phyloP scores from a whole-genome alignment of 2,113 vertebrate genomes.

The Ellobius talpinus region DNA sequence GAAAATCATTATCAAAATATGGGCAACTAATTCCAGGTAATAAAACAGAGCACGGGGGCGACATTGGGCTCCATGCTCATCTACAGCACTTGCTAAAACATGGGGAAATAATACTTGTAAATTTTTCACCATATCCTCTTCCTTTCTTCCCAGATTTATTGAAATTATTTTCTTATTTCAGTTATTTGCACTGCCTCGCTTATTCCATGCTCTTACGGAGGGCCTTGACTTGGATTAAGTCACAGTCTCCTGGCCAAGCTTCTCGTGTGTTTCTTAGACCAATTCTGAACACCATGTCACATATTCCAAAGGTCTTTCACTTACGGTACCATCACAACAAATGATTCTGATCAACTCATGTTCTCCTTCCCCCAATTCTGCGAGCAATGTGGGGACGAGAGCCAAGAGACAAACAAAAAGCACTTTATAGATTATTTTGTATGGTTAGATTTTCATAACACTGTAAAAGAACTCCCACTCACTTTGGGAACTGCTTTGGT shows the following conservation, averaged over 20 bases:
- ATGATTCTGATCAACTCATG: not conserved
- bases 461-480: slow-evolving; percentile 35
- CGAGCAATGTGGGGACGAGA: not conserved
- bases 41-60: not conserved
- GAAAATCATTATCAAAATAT: slow-evolving; percentile 19
- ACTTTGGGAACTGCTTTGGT: slow-evolving; percentile 37
- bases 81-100: not conserved
- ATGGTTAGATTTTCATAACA: slow-evolving; percentile 52
- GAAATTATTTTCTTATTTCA: slow-evolving; percentile 5
- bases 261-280: not conserved
- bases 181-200: not conserved
- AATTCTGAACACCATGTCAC: not conserved
- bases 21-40: not conserved
- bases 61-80: not conserved
- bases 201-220: not conserved
- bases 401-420: slow-evolving; percentile 18
- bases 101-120: not conserved
- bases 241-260: not conserved
- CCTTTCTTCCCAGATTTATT: not conserved
- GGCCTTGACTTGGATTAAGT: not conserved
- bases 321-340: not conserved
- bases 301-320: not conserved
- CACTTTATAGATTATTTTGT: slow-evolving; percentile 40
- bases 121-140: not conserved
- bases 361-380: not conserved